Percentiles rank a stretch among this genome's conserved stretches.
These are phyloP conservation scores for Drosophila equinoxialis DNA, from an alignment of 1,140 invertebrate species.

Conservation along the genomic window DNA sequence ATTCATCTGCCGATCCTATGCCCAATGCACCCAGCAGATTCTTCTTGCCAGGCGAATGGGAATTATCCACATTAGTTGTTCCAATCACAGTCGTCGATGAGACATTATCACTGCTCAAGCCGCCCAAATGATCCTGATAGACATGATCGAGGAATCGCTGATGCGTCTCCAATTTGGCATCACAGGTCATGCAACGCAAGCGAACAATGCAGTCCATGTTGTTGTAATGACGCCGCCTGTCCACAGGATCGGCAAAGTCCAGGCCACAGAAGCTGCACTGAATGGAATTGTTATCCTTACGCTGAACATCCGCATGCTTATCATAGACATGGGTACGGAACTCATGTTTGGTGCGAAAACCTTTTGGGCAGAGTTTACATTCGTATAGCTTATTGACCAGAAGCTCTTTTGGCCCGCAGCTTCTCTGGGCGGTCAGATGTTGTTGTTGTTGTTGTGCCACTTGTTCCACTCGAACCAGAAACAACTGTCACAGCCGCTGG, in stretches of 20 bases:
- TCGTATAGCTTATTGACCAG: slow-evolving; percentile 81
- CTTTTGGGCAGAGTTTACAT: slow-evolving; percentile 78
- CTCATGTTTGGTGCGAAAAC: slow-evolving; percentile 80
- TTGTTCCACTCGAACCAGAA: neutral
- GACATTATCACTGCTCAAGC: slow-evolving; percentile 70
- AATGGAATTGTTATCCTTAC: slow-evolving; percentile 72
- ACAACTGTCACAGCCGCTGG: slow-evolving; percentile 1
- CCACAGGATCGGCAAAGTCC: slow-evolving; percentile 77
- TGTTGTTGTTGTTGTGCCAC: neutral
- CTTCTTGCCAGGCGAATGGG: slow-evolving; percentile 59
- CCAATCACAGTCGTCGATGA: slow-evolving; percentile 37
- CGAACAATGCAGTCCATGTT: slow-evolving; percentile 82
- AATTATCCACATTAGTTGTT: slow-evolving; percentile 57
- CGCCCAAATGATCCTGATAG: slow-evolving; percentile 77
- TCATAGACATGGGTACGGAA: slow-evolving; percentile 82
- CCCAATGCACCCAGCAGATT: slow-evolving; percentile 59
- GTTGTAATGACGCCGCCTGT: slow-evolving; percentile 80
- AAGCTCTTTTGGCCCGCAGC: slow-evolving; percentile 76
- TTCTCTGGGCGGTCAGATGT: slow-evolving; percentile 62
- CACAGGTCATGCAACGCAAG: slow-evolving; percentile 80
- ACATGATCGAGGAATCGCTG: slow-evolving; percentile 81
- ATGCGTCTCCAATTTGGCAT: slow-evolving; percentile 78
- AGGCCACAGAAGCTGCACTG: slow-evolving; percentile 79
- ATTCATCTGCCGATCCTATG: slow-evolving; percentile 72
- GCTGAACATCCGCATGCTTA: slow-evolving; percentile 78